Evolutionary conservation across 2,888 invertebrate species (phyloP).

Genomic region (Nebria brevicollis): DNA sequence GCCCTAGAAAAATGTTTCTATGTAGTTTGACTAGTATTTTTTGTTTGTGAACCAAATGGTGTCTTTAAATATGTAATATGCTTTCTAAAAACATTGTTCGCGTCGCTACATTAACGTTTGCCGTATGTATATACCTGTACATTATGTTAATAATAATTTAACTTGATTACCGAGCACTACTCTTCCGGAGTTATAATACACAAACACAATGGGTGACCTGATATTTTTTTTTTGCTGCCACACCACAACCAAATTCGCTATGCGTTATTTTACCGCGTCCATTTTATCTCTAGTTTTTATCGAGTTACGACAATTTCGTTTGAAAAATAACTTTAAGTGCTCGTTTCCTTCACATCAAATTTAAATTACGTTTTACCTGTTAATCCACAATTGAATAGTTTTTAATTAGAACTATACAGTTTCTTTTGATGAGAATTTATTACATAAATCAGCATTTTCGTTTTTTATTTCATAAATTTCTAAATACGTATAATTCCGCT

Average conservation of each 20-base stretch:
- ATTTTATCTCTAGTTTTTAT: slow-evolving; percentile 28
- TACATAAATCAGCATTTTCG: no score
- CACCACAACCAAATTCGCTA: neutral
- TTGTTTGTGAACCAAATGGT: neutral
- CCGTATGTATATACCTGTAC: neutral
- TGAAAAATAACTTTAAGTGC: neutral
- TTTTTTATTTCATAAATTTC: no score
- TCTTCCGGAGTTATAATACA: slow-evolving; percentile 32
- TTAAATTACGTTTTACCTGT: neutral
- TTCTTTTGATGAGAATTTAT: no score
- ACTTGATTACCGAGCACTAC: slow-evolving; percentile 31
- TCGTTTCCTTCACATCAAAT: neutral
- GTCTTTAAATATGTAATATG: neutral
- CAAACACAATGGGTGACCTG: slow-evolving; percentile 25
- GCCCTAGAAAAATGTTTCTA: no score
- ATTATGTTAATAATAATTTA: slow-evolving; percentile 31
- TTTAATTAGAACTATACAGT: no score
- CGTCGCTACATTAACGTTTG: slow-evolving; percentile 28
- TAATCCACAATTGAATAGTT: neutral
- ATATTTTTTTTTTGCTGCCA: neutral
- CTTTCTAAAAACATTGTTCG: slow-evolving; percentile 40
- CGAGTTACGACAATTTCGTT: slow-evolving; percentile 17
- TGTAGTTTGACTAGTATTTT: no score
- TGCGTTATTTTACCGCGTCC: slow-evolving; percentile 6
- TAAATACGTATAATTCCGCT: neutral